Conservation (phyloP, 2,888 invertebrate genomes). For the Crocallis elinguaria region DNA sequence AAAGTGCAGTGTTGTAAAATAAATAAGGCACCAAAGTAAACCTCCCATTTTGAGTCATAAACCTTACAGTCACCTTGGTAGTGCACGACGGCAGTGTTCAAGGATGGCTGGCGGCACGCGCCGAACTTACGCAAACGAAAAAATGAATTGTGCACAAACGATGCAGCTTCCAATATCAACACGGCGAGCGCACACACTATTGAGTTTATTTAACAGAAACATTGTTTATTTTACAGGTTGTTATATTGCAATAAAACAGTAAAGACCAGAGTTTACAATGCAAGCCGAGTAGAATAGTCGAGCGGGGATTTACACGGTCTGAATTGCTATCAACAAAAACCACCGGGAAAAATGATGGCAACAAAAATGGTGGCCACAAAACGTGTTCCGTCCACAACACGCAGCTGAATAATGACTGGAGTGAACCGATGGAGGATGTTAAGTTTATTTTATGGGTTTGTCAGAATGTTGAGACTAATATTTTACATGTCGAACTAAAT, state of each 20-base stretch:
- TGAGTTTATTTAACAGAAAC: not conserved
- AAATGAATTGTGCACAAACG: not conserved
- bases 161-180: not conserved
- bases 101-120: not conserved
- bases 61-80: not conserved
- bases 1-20: too few relatives aligned
- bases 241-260: conserved; percentile 4
- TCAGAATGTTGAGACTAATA: too few relatives aligned
- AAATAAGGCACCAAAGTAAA: too few relatives aligned
- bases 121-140: not conserved
- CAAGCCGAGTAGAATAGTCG: conserved; percentile 1
- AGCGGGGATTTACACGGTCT: conserved; percentile 9
- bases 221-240: too few relatives aligned
- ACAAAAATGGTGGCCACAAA: conserved; percentile 10
- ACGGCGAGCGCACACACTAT: not conserved
- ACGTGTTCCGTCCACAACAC: not conserved
- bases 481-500: too few relatives aligned
- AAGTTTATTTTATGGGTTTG: not conserved
- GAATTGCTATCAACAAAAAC: conserved; percentile 21
- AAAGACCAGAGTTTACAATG: conserved; percentile 4
- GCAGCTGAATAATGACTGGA: not conserved
- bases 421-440: not conserved
- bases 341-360: conserved; percentile 6
- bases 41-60: not conserved
- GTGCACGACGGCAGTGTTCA: not conserved